Conservation (phyloP, 1,140 invertebrate species). For the Drosophila sp. region DNA sequence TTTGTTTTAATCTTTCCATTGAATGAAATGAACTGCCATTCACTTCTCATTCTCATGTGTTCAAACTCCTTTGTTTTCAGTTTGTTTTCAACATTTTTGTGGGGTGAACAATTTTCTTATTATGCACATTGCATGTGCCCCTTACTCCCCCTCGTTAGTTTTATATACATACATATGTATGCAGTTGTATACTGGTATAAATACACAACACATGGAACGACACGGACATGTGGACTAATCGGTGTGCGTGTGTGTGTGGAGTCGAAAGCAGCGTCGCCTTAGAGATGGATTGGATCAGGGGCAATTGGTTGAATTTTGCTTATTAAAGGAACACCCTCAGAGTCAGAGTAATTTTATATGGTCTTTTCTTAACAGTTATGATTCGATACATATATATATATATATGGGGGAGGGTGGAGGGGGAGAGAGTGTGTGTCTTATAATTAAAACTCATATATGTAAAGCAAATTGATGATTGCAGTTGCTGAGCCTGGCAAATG, state of each 20-base stretch:
- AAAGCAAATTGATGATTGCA: conserved; percentile 4
- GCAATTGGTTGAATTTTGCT: conserved; percentile 17
- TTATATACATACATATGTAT: not conserved
- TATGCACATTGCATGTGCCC: conserved; percentile 12
- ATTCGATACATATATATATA: not conserved
- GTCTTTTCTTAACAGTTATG: conserved; percentile 10
- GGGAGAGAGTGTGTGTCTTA: not conserved
- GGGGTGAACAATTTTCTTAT: conserved; percentile 15
- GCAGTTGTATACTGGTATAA: not conserved
- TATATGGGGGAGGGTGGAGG: not conserved
- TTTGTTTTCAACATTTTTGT: conserved; percentile 20
- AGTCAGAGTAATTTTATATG: conserved; percentile 32
- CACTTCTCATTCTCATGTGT: no score
- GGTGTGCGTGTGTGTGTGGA: not conserved
- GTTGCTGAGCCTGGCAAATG: conserved; percentile 7
- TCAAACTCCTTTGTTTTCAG: not conserved
- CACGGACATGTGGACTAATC: not conserved
- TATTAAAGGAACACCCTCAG: conserved; percentile 18
- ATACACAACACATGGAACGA: conserved; percentile 4
- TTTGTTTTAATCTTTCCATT: no score
- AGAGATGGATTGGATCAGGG: conserved; percentile 29
- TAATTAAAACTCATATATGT: conserved; percentile 15
- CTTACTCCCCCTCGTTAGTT: not conserved
- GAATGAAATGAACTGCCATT: no score
- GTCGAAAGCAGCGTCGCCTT: conserved; percentile 29